These are phyloP conservation scores for Balanococcus diminutus DNA, from an alignment of 2,888 invertebrate genomes.

Conservation along the genomic window DNA sequence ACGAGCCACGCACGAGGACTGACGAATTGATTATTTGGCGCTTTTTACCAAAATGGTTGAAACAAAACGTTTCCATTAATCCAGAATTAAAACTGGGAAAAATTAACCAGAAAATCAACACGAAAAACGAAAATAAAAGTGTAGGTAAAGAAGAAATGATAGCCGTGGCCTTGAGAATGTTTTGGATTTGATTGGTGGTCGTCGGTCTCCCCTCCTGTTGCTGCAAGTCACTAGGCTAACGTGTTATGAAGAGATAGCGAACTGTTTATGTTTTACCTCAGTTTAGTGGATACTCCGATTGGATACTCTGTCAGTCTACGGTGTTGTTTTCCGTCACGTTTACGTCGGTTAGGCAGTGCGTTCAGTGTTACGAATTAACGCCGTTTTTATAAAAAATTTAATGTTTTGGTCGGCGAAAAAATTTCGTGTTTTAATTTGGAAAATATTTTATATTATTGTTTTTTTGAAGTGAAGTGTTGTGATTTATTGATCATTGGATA, in stretches of 20 bases:
- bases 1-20: too few relatives aligned
- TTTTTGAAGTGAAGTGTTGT: constrained; percentile 15
- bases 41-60: too few relatives aligned
- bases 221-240: constrained; percentile 35
- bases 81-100: too few relatives aligned
- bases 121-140: constrained; percentile 42
- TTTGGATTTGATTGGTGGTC: constrained; percentile 48
- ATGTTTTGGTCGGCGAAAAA: constrained; percentile 16
- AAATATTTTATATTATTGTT: background rate
- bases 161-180: constrained; percentile 48
- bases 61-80: too few relatives aligned
- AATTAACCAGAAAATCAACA: background rate
- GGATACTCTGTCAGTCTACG: background rate
- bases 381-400: constrained; percentile 28
- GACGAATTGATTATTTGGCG: too few relatives aligned
- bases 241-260: constrained; percentile 27
- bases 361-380: constrained; percentile 34
- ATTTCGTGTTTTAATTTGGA: background rate
- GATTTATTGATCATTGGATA: background rate
- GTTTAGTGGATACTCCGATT: too few relatives aligned
- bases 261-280: constrained; percentile 2
- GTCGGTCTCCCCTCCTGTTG: background rate
- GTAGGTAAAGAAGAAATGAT: constrained; percentile 37
- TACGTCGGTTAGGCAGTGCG: constrained; percentile 17
- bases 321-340: constrained; percentile 17